These are phyloP conservation scores for Arbacia lixula DNA, from an alignment of 53 echinoderm and acorn worm species.

Conservation along the genomic window DNA sequence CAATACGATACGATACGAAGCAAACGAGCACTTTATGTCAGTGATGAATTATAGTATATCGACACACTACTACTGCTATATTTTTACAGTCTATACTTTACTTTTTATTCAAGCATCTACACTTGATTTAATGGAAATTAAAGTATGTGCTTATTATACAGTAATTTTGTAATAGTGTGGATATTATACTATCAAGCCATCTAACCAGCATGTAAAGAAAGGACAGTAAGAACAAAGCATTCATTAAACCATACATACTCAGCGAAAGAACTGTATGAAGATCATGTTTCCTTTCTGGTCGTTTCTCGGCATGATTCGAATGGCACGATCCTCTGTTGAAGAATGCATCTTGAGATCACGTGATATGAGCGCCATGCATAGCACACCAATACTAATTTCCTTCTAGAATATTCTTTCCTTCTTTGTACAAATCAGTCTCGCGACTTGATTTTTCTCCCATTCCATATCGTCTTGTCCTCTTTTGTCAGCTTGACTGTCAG, in stretches of 20 bases:
- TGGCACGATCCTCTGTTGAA: constrained; percentile 43
- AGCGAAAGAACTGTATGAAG: constrained; percentile 23
- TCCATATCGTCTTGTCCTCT: constrained; percentile 41
- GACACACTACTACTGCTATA: too few relatives aligned
- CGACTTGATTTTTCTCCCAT: constrained; percentile 5
- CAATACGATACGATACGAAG: too few relatives aligned
- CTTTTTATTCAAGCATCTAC: neutral
- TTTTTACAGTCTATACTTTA: too few relatives aligned
- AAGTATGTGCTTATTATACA: constrained; percentile 20
- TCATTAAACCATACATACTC: constrained; percentile 46
- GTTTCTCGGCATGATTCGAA: constrained; percentile 32
- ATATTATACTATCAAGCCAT: constrained; percentile 12
- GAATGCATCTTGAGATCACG: constrained; percentile 46
- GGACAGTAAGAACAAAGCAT: constrained; percentile 1
- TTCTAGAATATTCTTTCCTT: constrained; percentile 27
- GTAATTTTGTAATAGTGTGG: constrained; percentile 12
- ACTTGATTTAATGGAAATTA: constrained; percentile 28
- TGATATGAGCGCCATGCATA: constrained; percentile 55
- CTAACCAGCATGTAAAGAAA: neutral
- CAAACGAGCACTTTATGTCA: constrained; percentile 1
- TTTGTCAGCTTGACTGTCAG: too few relatives aligned
- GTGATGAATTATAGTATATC: constrained; percentile 26
- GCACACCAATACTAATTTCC: constrained; percentile 54
- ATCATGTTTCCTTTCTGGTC: constrained; percentile 42
- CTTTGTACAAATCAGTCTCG: neutral